Percentiles rank a stretch among this genome's conserved stretches.
Conservation (phyloP, 2,888 invertebrate genomes). For the Seira musarum region DNA sequence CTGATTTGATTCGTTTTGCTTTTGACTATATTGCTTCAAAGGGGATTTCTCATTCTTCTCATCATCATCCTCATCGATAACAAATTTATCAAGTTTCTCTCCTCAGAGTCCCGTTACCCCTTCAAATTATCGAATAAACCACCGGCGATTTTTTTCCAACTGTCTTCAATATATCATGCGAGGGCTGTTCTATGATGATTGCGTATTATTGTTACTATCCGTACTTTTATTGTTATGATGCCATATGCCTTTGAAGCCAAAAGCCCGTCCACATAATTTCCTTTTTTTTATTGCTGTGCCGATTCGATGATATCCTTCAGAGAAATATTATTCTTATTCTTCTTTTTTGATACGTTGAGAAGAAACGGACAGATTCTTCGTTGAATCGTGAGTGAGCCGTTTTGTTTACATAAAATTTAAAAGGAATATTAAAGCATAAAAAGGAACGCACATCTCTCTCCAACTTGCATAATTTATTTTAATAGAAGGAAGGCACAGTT, state of each 20-base stretch:
- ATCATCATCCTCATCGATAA: neutral
- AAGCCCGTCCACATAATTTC: neutral
- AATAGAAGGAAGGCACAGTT: no score
- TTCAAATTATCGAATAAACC: neutral
- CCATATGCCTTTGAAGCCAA: neutral
- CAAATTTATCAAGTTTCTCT: slow-evolving; percentile 2
- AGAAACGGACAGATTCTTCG: neutral
- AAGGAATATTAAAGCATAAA: no score
- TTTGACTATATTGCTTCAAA: neutral
- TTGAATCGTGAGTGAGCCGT: neutral
- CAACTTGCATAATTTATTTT: no score
- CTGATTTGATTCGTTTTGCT: no score
- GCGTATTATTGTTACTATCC: neutral
- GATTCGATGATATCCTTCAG: neutral
- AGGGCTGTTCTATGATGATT: neutral
- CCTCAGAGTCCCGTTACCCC: neutral
- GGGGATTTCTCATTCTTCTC: neutral
- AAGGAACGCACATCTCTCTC: no score
- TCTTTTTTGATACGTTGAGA: neutral
- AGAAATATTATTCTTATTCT: neutral
- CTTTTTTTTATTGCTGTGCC: neutral
- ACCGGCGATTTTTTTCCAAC: neutral
- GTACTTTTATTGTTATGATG: neutral
- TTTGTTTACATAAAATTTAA: no score
- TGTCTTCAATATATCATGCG: neutral